phyloP scores from a whole-genome alignment of 1,140 invertebrate genomes.

The Temnothorax longispinosus region DNA sequence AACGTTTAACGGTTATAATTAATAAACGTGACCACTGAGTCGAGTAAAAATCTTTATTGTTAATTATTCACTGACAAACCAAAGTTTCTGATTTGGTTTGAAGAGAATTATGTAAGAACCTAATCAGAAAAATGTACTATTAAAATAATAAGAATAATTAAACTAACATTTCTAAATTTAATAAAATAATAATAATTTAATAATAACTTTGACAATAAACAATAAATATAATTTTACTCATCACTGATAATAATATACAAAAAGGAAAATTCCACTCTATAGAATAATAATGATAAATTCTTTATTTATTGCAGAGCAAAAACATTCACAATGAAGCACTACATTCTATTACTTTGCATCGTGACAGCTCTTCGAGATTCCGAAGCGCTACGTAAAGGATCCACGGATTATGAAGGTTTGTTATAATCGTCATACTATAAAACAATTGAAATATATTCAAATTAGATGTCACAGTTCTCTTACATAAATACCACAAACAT shows the following conservation, averaged over 20 bases:
- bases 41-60: too few relatives aligned
- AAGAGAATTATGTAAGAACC: too few relatives aligned
- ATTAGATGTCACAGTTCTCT: background rate
- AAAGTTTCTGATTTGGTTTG: too few relatives aligned
- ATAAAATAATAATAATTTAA: background rate
- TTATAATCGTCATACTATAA: background rate
- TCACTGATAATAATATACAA: background rate
- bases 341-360: slow-evolving; percentile 45
- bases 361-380: slow-evolving; percentile 29
- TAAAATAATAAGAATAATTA: background rate
- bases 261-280: background rate
- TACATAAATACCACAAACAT: background rate
- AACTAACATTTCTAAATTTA: background rate
- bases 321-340: too few relatives aligned
- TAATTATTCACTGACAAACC: too few relatives aligned
- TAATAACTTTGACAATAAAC: background rate
- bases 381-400: slow-evolving; percentile 43
- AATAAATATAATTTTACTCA: background rate
- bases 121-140: background rate
- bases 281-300: background rate
- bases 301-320: too few relatives aligned
- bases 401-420: slow-evolving; percentile 73
- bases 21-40: too few relatives aligned
- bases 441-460: slow-evolving; percentile 1
- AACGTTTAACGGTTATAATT: too few relatives aligned